Conservation (phyloP, 2,113 vertebrate species). For the Pachyramphus minor region DNA sequence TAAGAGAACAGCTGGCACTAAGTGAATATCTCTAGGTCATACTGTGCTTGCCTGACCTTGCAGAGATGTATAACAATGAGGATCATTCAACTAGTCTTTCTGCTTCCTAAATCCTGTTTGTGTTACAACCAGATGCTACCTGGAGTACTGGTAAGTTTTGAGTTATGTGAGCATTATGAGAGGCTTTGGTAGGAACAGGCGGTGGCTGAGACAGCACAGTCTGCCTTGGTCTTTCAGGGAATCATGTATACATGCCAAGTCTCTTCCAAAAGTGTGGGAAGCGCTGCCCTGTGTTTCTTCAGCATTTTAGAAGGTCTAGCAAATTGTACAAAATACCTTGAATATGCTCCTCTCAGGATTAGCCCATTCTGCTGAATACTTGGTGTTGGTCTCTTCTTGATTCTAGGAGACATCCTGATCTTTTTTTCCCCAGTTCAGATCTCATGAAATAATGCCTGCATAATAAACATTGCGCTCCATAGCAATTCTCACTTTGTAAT, state of each 20-base stretch:
- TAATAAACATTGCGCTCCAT: background rate
- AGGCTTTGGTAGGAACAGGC: background rate
- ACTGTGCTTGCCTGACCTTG: constrained; percentile 30
- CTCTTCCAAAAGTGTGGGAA: background rate
- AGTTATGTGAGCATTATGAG: background rate
- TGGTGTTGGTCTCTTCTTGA: background rate
- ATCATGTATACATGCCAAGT: accelerated
- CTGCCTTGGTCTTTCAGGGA: background rate
- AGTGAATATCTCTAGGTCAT: constrained; percentile 10
- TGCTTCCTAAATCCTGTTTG: background rate
- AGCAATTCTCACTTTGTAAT: background rate
- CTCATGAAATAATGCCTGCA: background rate
- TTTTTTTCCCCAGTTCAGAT: background rate
- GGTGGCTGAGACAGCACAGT: background rate
- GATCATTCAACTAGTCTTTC: background rate
- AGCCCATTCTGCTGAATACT: background rate
- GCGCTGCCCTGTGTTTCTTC: background rate
- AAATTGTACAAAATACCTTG: background rate
- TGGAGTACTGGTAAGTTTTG: background rate
- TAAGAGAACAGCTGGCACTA: constrained; percentile 6
- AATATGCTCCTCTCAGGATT: background rate
- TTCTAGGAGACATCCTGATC: background rate
- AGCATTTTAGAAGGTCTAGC: background rate
- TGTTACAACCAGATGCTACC: background rate
- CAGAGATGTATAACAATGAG: background rate